Conservation (phyloP, 92 coral and sea anemone genomes). For the Anthopleura xanthogrammica region DNA sequence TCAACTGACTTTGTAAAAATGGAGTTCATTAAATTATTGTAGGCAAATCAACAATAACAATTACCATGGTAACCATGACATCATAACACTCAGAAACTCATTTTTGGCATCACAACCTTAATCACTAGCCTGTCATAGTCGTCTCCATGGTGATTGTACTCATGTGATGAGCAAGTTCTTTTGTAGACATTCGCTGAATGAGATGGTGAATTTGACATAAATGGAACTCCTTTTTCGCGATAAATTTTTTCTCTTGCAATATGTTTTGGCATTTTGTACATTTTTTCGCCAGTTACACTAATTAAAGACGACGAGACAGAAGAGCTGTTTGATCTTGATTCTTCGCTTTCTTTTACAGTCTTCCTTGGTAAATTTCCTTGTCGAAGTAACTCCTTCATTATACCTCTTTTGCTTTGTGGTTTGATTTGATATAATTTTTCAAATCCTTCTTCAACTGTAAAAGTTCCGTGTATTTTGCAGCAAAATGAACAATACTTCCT, state of each 20-base stretch:
- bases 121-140: slow-evolving; percentile 14
- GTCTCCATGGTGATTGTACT: slow-evolving; percentile 13
- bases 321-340: background rate
- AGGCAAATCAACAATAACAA: background rate
- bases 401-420: background rate
- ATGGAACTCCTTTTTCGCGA: background rate
- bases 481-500: slow-evolving; percentile 40
- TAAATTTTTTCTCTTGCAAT: background rate
- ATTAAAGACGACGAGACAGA: slow-evolving; percentile 15
- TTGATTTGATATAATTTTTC: slow-evolving; percentile 6
- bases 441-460: slow-evolving; percentile 21
- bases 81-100: slow-evolving; percentile 17
- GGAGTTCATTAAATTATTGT: too few species aligned
- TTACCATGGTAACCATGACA: background rate
- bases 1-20: too few species aligned
- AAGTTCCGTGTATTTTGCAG: slow-evolving; percentile 17
- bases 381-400: background rate
- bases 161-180: slow-evolving; percentile 3
- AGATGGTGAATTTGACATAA: background rate
- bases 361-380: background rate
- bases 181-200: background rate
- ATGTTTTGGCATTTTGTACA: slow-evolving; percentile 19
- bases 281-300: slow-evolving; percentile 19
- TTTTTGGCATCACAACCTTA: slow-evolving; percentile 37
- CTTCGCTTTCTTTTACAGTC: background rate